Percentiles rank a stretch among this genome's conserved stretches.
Conservation (phyloP, 2,113 vertebrate species). For the Chrysemys picta region DNA sequence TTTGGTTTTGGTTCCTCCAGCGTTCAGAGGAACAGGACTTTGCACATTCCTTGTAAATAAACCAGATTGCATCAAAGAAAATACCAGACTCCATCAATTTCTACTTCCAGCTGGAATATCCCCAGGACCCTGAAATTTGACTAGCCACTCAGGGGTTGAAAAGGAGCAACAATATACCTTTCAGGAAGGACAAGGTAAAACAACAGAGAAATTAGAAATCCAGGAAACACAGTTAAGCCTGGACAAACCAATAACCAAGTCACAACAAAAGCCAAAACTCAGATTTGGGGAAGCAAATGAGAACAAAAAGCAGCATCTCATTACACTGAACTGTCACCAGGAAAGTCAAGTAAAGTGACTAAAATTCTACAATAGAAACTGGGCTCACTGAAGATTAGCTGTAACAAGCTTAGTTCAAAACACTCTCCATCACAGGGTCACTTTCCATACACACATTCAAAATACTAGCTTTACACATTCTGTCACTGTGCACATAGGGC, state of each 20-base stretch:
- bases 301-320: background rate
- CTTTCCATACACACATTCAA: background rate
- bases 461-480: constrained; percentile 40
- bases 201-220: background rate
- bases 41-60: background rate
- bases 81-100: accelerated
- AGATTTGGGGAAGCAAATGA: background rate
- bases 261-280: background rate
- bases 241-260: background rate
- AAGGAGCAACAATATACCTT: background rate
- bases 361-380: background rate
- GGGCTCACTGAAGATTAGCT: background rate
- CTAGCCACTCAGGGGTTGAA: background rate
- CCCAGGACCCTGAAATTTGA: background rate
- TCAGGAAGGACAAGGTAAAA: background rate
- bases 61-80: background rate
- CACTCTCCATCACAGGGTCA: background rate
- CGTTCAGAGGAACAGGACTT: background rate
- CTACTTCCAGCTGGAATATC: background rate
- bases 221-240: background rate
- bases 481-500: constrained; percentile 26
- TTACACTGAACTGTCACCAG: background rate
- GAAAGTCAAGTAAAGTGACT: background rate
- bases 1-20: background rate
- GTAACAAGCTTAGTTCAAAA: constrained; percentile 23